These are phyloP conservation scores for Coregonus clupeaformis DNA, from an alignment of 2,113 vertebrate species.

Conservation along the genomic window DNA sequence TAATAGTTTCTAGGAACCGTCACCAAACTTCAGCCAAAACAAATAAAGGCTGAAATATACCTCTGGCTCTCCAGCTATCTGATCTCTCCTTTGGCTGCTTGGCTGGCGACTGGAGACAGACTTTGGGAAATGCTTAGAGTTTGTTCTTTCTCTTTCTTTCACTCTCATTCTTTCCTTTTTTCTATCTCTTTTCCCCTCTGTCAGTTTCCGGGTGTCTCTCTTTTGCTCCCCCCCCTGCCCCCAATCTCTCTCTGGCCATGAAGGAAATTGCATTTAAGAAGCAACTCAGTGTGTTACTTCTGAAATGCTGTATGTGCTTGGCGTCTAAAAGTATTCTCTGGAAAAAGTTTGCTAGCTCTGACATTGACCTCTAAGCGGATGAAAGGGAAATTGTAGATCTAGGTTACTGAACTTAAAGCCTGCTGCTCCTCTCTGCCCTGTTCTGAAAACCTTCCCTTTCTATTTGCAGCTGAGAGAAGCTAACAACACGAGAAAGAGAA, in stretches of 20 bases:
- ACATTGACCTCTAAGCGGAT: neutral
- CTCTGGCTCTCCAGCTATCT: slow-evolving; percentile 28
- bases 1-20: slow-evolving; percentile 61
- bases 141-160: slow-evolving; percentile 4
- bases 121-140: slow-evolving; percentile 11
- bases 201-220: neutral
- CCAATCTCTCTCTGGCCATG: neutral
- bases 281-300: too few species aligned
- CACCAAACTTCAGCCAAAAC: slow-evolving; percentile 51
- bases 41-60: slow-evolving; percentile 53
- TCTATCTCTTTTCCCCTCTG: neutral
- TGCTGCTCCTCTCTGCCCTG: slow-evolving; percentile 1
- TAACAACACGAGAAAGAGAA: slow-evolving; percentile 87
- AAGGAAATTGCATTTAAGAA: neutral
- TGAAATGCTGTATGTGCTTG: neutral
- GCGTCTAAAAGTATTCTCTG: neutral
- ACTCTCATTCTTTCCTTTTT: neutral
- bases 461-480: slow-evolving; percentile 80
- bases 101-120: neutral
- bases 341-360: neutral
- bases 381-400: neutral
- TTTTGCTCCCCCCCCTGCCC: slow-evolving; percentile 3
- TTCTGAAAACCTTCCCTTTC: slow-evolving; percentile 30
- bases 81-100: slow-evolving; percentile 13
- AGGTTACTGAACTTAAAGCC: neutral